Conservation (phyloP, 2,888 invertebrate genomes). For the Spisula solida region DNA sequence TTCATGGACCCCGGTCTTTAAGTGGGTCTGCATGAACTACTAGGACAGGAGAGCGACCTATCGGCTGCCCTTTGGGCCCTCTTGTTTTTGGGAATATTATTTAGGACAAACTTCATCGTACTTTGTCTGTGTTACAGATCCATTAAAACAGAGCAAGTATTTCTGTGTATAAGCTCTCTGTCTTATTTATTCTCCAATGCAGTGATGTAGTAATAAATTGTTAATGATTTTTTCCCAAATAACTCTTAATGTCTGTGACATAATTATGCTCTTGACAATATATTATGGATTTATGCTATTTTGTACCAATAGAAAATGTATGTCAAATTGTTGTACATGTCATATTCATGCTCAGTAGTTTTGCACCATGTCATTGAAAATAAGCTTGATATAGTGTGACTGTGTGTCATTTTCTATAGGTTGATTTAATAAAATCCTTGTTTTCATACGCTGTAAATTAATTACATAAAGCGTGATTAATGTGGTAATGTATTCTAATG, state of each 20-base stretch:
- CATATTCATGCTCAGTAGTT: no score
- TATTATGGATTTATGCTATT: background rate
- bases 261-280: background rate
- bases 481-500: background rate
- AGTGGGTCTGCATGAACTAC: no score
- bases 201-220: background rate
- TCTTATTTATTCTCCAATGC: background rate
- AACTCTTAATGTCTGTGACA: background rate
- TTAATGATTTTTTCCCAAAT: background rate
- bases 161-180: background rate
- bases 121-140: background rate
- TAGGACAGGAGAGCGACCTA: no score
- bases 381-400: background rate
- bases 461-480: background rate
- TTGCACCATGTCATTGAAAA: no score
- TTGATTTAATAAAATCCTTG: background rate
- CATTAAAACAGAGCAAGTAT: slow-evolving; percentile 10
- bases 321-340: no score
- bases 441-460: background rate
- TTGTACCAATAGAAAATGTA: no score
- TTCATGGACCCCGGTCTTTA: no score
- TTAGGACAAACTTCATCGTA: background rate
- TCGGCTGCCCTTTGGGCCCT: no score
- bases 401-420: background rate
- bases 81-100: no score